Evolutionary conservation across 1,140 invertebrate genomes (phyloP).

Genomic region (Spodoptera frugiperda): DNA sequence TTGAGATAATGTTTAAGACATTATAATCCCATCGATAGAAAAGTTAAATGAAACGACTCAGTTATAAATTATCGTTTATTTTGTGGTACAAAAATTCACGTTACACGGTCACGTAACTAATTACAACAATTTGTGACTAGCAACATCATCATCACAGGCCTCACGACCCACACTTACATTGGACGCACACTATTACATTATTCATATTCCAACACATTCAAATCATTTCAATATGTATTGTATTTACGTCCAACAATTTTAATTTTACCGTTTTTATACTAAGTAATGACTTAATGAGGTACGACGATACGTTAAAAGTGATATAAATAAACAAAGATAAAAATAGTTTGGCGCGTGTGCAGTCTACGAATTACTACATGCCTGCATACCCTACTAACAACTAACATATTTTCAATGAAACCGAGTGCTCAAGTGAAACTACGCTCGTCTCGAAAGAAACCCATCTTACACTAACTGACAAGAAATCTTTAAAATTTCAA

Average conservation of each 20-base stretch:
- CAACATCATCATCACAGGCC: not conserved
- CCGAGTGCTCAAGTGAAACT: conserved; percentile 21
- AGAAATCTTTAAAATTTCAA: conserved; percentile 15
- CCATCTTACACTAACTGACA: conserved; percentile 19
- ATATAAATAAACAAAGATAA: conserved; percentile 36
- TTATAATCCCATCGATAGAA: not conserved
- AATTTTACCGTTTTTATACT: conserved; percentile 39
- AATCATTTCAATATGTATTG: conserved; percentile 21
- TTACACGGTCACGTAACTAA: conserved; percentile 55
- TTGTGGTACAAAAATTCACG: conserved; percentile 63
- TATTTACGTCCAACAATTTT: conserved; percentile 8
- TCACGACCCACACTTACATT: not conserved
- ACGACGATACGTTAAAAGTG: conserved; percentile 35
- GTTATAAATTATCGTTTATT: conserved; percentile 51
- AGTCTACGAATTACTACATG: conserved; percentile 60
- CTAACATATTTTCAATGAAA: conserved; percentile 19
- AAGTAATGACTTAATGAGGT: conserved; percentile 35
- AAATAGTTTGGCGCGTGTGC: conserved; percentile 66
- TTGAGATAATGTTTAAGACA: too few species aligned
- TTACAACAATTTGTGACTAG: conserved; percentile 30
- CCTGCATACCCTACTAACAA: conserved; percentile 24
- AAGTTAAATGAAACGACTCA: not conserved
- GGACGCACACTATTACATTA: conserved; percentile 2
- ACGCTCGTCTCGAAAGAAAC: conserved; percentile 14
- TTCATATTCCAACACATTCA: not conserved